Evolutionary conservation across 2,797 vertebrate species (phyloP).

Genomic region (Onychomys arenicola): DNA sequence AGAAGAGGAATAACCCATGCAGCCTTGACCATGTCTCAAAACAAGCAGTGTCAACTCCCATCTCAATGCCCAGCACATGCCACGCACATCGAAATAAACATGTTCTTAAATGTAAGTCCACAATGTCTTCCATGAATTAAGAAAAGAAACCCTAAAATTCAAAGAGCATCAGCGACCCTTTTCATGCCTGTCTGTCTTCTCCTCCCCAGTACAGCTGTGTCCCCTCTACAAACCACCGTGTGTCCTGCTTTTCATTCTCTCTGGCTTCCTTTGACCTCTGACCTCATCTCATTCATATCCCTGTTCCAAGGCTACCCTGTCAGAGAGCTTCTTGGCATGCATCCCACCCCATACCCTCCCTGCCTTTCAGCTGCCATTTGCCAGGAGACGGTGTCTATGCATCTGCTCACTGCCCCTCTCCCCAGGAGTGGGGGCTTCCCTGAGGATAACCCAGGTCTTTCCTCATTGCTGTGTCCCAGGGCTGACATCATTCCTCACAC

Average conservation of each 20-base stretch:
- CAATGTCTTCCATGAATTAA: not conserved
- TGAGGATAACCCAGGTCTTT: not conserved
- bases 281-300: not conserved
- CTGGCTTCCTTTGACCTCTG: not conserved
- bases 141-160: not conserved
- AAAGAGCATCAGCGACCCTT: not conserved
- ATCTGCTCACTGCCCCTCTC: not conserved
- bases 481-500: not conserved
- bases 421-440: rapidly evolving
- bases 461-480: not conserved
- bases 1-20: not conserved
- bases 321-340: not conserved
- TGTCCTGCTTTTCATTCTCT: not conserved
- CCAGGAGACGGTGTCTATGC: rapidly evolving
- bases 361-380: not conserved
- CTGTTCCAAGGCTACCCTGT: not conserved
- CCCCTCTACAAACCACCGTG: too few relatives aligned
- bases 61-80: not conserved
- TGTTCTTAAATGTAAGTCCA: not conserved
- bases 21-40: not conserved
- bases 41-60: not conserved
- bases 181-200: not conserved
- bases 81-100: not conserved
- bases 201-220: not conserved
- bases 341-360: not conserved